phyloP scores from a whole-genome alignment of 2,113 vertebrate species.

The Picathartes gymnocephalus region DNA sequence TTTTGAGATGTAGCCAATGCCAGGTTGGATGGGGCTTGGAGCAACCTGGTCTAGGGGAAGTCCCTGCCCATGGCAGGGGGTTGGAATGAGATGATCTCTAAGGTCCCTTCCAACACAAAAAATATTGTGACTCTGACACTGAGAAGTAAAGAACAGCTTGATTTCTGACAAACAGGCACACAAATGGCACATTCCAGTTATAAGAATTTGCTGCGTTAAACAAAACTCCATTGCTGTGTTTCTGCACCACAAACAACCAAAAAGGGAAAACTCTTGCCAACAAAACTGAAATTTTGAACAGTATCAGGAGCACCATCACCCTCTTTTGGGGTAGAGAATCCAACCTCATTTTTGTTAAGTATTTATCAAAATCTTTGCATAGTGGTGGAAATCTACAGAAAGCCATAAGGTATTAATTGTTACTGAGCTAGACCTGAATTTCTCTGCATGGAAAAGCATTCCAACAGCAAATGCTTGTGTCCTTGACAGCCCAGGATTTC shows the following conservation, averaged over 20 bases:
- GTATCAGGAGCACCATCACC: not conserved
- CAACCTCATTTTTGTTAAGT: not conserved
- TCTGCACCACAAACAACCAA: not conserved
- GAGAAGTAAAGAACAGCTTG: not conserved
- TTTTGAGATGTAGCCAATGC: not conserved
- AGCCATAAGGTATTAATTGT: not conserved
- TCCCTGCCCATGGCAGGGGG: not conserved
- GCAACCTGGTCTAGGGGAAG: not conserved
- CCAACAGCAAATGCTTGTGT: not conserved
- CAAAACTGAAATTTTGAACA: not conserved
- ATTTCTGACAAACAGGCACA: not conserved
- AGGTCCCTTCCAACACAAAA: not conserved
- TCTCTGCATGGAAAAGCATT: not conserved
- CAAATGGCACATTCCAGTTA: not conserved
- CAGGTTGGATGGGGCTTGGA: not conserved
- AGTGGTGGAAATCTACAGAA: not conserved
- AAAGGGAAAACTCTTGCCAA: not conserved
- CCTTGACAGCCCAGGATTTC: not conserved
- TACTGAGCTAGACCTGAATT: not conserved
- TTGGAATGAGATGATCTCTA: not conserved
- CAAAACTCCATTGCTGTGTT: not conserved
- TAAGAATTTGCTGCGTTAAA: not conserved
- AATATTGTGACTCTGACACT: not conserved
- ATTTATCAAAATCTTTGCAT: not conserved
- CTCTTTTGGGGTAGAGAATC: not conserved